Conservation (phyloP, 2,888 invertebrate species). For the Rutpela maculata region DNA sequence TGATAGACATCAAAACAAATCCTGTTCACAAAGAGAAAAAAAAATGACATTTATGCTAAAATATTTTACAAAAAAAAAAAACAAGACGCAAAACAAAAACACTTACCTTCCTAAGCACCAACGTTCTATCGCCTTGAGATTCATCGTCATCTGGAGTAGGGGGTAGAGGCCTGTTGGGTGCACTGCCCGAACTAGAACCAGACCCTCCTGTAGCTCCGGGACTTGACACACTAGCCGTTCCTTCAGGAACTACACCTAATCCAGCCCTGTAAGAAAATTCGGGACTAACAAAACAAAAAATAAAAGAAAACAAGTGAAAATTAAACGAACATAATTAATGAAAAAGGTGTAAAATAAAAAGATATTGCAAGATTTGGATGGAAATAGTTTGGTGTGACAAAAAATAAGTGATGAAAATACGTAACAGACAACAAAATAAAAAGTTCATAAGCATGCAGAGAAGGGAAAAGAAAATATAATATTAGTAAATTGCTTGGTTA, state of each 20-base stretch:
- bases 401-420: background rate
- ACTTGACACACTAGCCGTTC: conserved; percentile 74
- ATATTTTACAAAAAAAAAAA: conserved; percentile 25
- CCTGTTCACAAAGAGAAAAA: conserved; percentile 57
- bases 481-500: conserved; percentile 4
- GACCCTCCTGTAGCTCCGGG: conserved; percentile 70
- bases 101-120: conserved; percentile 95
- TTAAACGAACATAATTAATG: conserved; percentile 37
- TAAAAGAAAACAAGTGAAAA: conserved; percentile 51
- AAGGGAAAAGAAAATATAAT: conserved; percentile 37
- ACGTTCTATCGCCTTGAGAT: conserved; percentile 86
- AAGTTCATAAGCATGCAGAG: conserved; percentile 40
- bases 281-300: conserved; percentile 78
- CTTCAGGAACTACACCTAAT: conserved; percentile 79
- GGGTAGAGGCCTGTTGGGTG: conserved; percentile 94
- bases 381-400: background rate
- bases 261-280: conserved; percentile 89
- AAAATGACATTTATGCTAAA: conserved; percentile 69
- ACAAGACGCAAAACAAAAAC: conserved; percentile 38
- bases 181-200: conserved; percentile 77
- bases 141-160: conserved; percentile 95
- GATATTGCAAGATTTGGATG: background rate
- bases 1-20: conserved; percentile 30
- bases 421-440: background rate
- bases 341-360: conserved; percentile 30